Evolutionary conservation across 2,888 invertebrate species (phyloP), one percentile per base, ranked within the genome.

Genomic region (Drosophila ezoana): DNA sequence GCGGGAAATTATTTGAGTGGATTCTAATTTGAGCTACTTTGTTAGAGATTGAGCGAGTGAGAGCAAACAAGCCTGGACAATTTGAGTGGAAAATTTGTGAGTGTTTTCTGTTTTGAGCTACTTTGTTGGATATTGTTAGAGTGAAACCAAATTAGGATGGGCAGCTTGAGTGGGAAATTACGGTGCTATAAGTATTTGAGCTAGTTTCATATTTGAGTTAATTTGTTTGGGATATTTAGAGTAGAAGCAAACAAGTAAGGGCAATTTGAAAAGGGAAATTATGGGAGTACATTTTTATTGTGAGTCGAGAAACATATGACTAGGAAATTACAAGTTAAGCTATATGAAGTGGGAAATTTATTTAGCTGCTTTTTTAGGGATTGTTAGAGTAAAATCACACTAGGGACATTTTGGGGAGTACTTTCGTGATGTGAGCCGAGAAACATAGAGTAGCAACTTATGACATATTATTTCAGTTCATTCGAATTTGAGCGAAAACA

Each of bases 401-500:
- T n/a, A n/a, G n/a, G n/a, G n/a, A n/a, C n/a, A n/a, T n/a, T n/a
- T n/a, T n/a, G n/a, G n/a, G n/a, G 20, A 20, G 20, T 35, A 18
- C 33, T 13, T 33, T 10, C 33, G 10, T 8, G 9, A 10, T 3
- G 16, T 47, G 20, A 20, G 20, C 4, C 20, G 20, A 20, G 20
- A 4, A 20, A 20, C 20, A 0, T 20, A 4, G 20, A 20, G 4
- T 16, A 4, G 11, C 1, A 47, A 16, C 18, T 35, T 1, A 35
- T 16, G 20, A 6, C n/a, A 48, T 20, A n/a, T 40, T 43, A 40
- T 62, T 57, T 56, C 64, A 59, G 60, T 48, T 57, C n/a, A 38
- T 68, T 18, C 40, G 10, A 18, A 52, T 74, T 79, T 65, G 76
- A 76, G 72, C 47, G 13, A n/a, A 35, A n/a, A 32, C 11, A 56